Conservation (phyloP, 2,888 invertebrate species). For the Heliothis peltigera region DNA sequence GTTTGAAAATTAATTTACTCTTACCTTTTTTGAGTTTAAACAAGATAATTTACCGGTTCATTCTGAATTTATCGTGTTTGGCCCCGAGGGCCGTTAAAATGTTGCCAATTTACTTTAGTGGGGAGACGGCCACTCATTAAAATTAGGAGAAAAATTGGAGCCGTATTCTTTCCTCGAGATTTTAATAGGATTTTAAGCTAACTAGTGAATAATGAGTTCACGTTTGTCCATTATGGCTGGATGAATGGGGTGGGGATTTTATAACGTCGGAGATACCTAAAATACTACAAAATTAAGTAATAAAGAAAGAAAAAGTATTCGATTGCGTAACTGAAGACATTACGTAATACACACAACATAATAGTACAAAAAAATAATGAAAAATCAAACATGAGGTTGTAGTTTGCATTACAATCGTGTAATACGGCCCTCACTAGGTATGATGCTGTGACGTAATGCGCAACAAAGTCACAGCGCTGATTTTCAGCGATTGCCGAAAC, state of each 20-base stretch:
- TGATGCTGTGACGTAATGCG: too few species aligned
- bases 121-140: constrained; percentile 50
- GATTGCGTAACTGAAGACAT: too few species aligned
- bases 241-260: constrained; percentile 6
- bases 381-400: too few species aligned
- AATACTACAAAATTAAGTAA: constrained; percentile 4
- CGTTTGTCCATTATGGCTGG: constrained; percentile 29
- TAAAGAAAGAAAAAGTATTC: too few species aligned
- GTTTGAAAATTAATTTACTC: constrained; percentile 74
- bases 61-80: constrained; percentile 76
- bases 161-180: constrained; percentile 51
- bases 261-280: background rate
- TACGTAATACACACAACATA: too few species aligned
- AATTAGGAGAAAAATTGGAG: constrained; percentile 55
- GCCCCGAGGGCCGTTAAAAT: constrained; percentile 63
- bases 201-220: constrained; percentile 41
- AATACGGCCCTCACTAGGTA: too few species aligned
- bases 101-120: constrained; percentile 63
- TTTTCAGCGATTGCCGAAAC: too few species aligned
- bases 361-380: too few species aligned
- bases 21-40: constrained; percentile 77
- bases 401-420: too few species aligned
- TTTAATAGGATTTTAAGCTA: constrained; percentile 50
- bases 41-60: constrained; percentile 78
- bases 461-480: too few species aligned